Percentiles rank a stretch among this genome's conserved stretches.
phyloP scores from a whole-genome alignment of 2,888 invertebrate species.

The Liposcelis brunnea region DNA sequence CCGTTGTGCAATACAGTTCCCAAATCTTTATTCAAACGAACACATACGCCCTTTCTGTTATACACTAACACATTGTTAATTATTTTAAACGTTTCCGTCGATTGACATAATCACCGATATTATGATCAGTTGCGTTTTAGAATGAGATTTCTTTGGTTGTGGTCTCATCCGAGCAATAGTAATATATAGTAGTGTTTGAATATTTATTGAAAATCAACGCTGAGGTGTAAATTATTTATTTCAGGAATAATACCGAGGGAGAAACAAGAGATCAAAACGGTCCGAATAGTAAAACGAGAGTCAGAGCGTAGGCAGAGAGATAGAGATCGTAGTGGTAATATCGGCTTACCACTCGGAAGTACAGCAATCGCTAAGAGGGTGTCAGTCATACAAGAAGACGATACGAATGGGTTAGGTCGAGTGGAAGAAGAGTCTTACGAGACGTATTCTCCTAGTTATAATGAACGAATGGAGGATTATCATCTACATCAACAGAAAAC shows the following conservation, averaged over 20 bases:
- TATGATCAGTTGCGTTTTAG: not conserved
- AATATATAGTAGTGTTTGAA: too few relatives aligned
- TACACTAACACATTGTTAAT: not conserved
- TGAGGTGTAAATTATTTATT: conserved; percentile 15
- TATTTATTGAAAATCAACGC: too few relatives aligned
- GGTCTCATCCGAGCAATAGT: too few relatives aligned
- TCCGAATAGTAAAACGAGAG: conserved; percentile 81
- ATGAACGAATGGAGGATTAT: conserved; percentile 11
- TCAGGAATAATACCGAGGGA: conserved; percentile 55
- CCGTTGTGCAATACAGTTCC: too few relatives aligned
- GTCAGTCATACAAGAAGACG: conserved; percentile 27
- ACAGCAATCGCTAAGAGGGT: conserved; percentile 18
- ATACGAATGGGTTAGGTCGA: conserved; percentile 11
- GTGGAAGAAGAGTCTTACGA: conserved; percentile 18
- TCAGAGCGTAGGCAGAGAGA: conserved; percentile 72
- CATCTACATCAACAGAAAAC: conserved; percentile 22
- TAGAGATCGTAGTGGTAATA: conserved; percentile 42
- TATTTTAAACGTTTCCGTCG: too few relatives aligned
- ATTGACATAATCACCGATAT: too few relatives aligned
- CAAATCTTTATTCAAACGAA: too few relatives aligned
- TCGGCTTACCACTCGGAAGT: conserved; percentile 21
- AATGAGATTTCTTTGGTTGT: too few relatives aligned
- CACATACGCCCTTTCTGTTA: too few relatives aligned
- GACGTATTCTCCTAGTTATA: not conserved
- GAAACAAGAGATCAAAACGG: conserved; percentile 81